Evolutionary conservation across 2,888 invertebrate genomes (phyloP), one percentile per base, ranked within the genome.

Genomic region (Agrotis puta): DNA sequence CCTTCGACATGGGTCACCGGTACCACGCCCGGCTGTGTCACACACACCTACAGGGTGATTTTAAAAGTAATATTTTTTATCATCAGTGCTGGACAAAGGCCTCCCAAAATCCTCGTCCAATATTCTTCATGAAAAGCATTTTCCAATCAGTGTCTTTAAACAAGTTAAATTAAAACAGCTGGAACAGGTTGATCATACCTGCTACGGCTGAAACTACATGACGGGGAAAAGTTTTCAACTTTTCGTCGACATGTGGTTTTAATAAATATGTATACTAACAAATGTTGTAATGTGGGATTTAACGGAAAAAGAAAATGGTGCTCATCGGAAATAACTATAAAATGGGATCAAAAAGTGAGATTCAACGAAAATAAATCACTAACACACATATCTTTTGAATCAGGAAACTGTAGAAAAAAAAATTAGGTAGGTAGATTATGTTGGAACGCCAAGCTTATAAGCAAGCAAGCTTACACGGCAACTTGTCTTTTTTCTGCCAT

Each of bases 1-100:
- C 57, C 33, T 61, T 48, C 83, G 88, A 81, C 84, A 89, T 81
- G 90, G 86, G 80, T 81, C 88, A 81, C 69, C 82, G 79, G 81
- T 45, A 84, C 88, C 85, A 81, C 87, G 50, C 88, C 88, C 75
- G 20, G 74, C 73, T 80, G 79, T 74, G 81, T 70, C 81, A 82
- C 77, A 61, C 53, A 6, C n/a, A 20, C 7, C 20, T 75, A 86
- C 82, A 85, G 84, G 72, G 20, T 71, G 84, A 27, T 57, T 57
- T 22, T 47, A 47, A 24, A 53, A 2, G 22, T 4, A 27, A 27
- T 33, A 33, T 33, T 33, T 9, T 33, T 33, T 33, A n/a, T 33
- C 27, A 6, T 27, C 27, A 5, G n/a, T n/a, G n/a, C n/a, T n/a
- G n/a, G n/a, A n/a, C n/a, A n/a, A n/a, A n/a, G 6, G 39, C 9